Base-by-base conservation (phyloP, 2,113 vertebrate species). In the Pardalotus punctatus region DNA sequence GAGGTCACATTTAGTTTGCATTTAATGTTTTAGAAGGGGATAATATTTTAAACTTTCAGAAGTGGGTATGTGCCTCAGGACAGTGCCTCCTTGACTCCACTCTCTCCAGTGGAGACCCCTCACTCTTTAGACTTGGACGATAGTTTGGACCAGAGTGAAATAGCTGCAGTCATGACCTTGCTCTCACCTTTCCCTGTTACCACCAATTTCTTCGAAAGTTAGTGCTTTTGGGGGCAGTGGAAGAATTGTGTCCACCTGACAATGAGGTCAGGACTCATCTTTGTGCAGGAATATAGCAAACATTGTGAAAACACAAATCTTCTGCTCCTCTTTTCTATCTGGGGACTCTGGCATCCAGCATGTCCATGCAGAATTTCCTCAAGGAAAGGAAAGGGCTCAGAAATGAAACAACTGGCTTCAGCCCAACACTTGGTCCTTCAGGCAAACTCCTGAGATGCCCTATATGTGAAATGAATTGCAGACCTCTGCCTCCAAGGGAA, bases 381-480 rank as follows among this genome's bases (percentile, higher is more conserved):
- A 88, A 86, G 88, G 61, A 58, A 77, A 36, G 25, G 43, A 72
- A 91, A 81, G 15, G 40, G 47, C 60, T 88, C 64, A 70, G 77
- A 95, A 90, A 88, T 73, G 4, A 90, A 73, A 93, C 64, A 94
- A 54, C 48, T 73, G 71, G 93, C 88, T 83, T 86, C 67, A 51
- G 42, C 82, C 76, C 92, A 94, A 51, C 51, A 36, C 9, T 94
- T 25, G 42, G 54, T 71, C 79, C 79, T 95, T 90, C 67, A 88
- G 71, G 54, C 78, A 90, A 86, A 90, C 79, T 93, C 79, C 72
- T 67, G 66, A 70, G 53, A 83, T 81, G 88, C 71, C 67, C 76
- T 88, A 36, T 43, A 95, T 83, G 72, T 93, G 92, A 95, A 95
- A 94, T 50, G 51, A 95, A 88, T 64, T 90, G 38, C 27, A 17